Conservation (phyloP, 2,113 vertebrate species). For the Aleadryas rufinucha region DNA sequence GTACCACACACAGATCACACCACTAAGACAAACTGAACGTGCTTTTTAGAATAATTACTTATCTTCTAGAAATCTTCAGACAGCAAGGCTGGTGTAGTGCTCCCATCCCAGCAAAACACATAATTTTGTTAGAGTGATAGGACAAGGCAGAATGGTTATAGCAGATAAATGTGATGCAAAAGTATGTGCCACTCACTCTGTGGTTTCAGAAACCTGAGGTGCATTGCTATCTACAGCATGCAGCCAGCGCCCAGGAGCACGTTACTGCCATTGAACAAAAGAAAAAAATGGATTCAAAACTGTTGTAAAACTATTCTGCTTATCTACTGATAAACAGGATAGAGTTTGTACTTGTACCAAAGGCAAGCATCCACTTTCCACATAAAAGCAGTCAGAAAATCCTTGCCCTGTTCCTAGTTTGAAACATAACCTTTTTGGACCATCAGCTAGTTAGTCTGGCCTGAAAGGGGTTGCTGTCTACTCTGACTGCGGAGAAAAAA, state of each 20-base stretch:
- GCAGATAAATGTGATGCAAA: not conserved
- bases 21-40: not conserved
- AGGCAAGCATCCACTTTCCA: not conserved
- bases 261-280: not conserved
- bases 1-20: not conserved
- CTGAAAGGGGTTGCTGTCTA: not conserved
- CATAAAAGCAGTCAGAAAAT: not conserved
- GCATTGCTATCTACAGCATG: not conserved
- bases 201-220: not conserved
- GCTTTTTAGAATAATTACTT: not conserved
- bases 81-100: not conserved
- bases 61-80: not conserved
- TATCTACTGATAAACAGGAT: not conserved
- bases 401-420: not conserved
- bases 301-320: not conserved
- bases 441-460: not conserved
- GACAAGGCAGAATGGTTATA: not conserved
- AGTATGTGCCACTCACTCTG: not conserved
- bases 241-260: not conserved
- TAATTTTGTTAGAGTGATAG: not conserved
- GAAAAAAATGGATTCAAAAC: not conserved
- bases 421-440: not conserved
- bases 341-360: not conserved
- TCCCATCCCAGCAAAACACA: not conserved
- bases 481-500: not conserved